Base-by-base conservation (phyloP, 2,797 vertebrate genomes). In the Myiothlypis coronata region DNA sequence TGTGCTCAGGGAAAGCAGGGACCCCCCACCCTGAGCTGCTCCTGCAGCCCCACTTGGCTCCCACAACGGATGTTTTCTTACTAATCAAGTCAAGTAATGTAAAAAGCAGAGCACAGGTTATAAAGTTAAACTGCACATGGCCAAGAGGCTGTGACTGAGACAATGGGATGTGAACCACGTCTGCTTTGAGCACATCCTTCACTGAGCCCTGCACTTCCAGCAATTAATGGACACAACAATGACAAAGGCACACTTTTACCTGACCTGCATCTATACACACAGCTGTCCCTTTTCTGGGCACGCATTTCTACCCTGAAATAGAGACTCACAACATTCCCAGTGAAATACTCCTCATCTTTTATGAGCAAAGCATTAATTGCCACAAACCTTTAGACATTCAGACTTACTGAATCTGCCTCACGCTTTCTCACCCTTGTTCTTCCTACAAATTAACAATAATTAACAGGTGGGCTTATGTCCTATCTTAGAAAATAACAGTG, bases 81-180 rank as follows among this genome's bases (percentile, higher is more conserved):
- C 77, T 71, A 83, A 75, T 53, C 89, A 59, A 71, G 84, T n/a
- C 3, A 61, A 95, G 28, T 34, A 85, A 78, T 65, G 84, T 15
- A 69, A 95, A 90, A 97, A 96, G 50, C 77, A 97, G 93, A 93
- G 93, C 81, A 57, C 63, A 90, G 96, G 95, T 96, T 76, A 89
- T 28, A 53, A 92, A 96, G 96, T 95, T 74, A 83, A 92, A 81
- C 71, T 52, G 89, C 90, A 90, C 49, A 0, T 6, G 46, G 89
- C 84, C 19, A 80, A 46, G 55, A 88, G 87, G 69, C 47, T 7
- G 41, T 37, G 81, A 21, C 64, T 20, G 52, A 89, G 82, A 97
- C 97, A 97, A 97, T 96, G 83, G 93, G 83, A 90, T 0, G 74
- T 49, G 90, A 93, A 41, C 55, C 41, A n/a, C 5, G 13, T 57